phyloP scores from a whole-genome alignment of 1,140 invertebrate genomes.

The Vanessa tameamea region DNA sequence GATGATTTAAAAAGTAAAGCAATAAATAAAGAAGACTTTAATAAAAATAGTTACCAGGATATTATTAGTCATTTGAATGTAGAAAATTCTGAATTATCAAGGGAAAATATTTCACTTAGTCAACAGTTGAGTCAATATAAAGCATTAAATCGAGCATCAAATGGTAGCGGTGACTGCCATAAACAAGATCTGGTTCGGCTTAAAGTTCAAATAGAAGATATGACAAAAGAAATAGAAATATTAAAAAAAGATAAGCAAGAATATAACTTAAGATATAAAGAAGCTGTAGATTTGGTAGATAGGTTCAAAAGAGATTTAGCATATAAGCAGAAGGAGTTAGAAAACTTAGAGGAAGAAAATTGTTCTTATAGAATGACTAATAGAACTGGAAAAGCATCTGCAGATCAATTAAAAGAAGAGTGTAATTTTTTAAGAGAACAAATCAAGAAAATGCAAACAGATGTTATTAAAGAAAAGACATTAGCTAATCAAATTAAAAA shows the following conservation, averaged over 20 bases:
- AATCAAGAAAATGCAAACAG: slow-evolving; percentile 72
- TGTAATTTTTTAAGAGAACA: slow-evolving; percentile 73
- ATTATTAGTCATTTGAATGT: slow-evolving; percentile 70
- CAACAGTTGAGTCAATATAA: slow-evolving; percentile 66
- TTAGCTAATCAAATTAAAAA: slow-evolving; percentile 80
- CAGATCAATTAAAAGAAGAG: slow-evolving; percentile 70
- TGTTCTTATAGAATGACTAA: slow-evolving; percentile 71
- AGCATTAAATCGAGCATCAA: slow-evolving; percentile 46
- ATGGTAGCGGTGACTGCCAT: slow-evolving; percentile 46
- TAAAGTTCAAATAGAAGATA: slow-evolving; percentile 54
- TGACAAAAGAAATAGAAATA: slow-evolving; percentile 57
- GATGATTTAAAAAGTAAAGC: slow-evolving; percentile 60
- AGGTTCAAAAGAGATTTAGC: slow-evolving; percentile 71
- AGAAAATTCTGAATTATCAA: slow-evolving; percentile 71
- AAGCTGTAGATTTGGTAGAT: slow-evolving; percentile 59
- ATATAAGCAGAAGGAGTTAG: slow-evolving; percentile 68
- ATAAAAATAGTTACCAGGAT: slow-evolving; percentile 67
- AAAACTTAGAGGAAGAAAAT: slow-evolving; percentile 72
- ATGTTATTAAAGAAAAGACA: slow-evolving; percentile 75
- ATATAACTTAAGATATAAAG: slow-evolving; percentile 64
- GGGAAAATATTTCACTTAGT: slow-evolving; percentile 70
- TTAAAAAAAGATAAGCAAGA: slow-evolving; percentile 70
- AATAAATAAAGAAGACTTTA: slow-evolving; percentile 47
- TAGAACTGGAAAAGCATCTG: slow-evolving; percentile 68
- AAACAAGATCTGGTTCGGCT: slow-evolving; percentile 57